Conservation (phyloP, 2,888 invertebrate species). For the Stenolophus ochropezus region DNA sequence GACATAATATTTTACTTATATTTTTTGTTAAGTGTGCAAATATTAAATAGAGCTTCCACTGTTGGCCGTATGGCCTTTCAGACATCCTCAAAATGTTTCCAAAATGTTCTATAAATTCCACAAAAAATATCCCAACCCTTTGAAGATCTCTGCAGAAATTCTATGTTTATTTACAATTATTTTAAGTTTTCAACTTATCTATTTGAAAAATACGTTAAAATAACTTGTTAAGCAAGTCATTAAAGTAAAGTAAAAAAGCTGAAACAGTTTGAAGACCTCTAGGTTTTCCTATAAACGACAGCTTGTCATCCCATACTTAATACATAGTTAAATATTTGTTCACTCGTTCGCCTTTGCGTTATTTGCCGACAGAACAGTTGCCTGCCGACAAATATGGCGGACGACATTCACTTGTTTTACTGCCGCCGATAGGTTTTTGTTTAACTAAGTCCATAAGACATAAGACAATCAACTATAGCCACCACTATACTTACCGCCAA, state of each 20-base stretch:
- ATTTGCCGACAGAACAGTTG: constrained; percentile 40
- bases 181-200: too few species aligned
- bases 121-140: too few species aligned
- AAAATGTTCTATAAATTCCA: too few species aligned
- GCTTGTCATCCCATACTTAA: constrained; percentile 42
- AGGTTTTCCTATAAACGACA: not conserved
- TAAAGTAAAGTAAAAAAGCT: not conserved
- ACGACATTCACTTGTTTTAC: constrained; percentile 2
- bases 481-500: too few species aligned
- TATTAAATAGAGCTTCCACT: constrained; percentile 53
- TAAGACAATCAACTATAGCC: too few species aligned
- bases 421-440: constrained; percentile 1
- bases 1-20: constrained; percentile 45
- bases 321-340: constrained; percentile 38
- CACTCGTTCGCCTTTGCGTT: constrained; percentile 38
- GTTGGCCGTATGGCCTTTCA: constrained; percentile 12
- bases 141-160: too few species aligned
- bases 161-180: too few species aligned
- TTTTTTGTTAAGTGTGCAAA: constrained; percentile 47
- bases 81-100: constrained; percentile 9
- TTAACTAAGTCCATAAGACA: too few species aligned
- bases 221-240: not conserved
- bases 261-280: not conserved
- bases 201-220: too few species aligned
- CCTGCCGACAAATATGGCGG: constrained; percentile 36